Conservation (phyloP, 2,888 invertebrate species). For the Strigamia crassipes region DNA sequence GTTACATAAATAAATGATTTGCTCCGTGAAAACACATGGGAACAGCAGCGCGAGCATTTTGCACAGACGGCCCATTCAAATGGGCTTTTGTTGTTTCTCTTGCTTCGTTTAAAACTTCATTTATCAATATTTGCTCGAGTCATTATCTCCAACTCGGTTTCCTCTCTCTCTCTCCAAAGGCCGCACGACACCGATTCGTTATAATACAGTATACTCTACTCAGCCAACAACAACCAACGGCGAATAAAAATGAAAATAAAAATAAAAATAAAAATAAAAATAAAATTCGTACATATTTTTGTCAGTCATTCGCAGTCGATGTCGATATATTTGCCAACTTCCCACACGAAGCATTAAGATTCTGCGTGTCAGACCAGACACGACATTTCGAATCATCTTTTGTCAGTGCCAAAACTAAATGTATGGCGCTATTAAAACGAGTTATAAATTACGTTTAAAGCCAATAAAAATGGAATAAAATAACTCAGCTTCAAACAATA, state of each 20-base stretch:
- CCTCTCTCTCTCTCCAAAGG: constrained; percentile 10
- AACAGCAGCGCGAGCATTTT: not conserved
- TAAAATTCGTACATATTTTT: too few species aligned
- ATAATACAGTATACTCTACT: too few species aligned
- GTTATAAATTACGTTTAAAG: not conserved
- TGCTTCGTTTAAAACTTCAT: constrained; percentile 28
- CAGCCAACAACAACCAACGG: not conserved
- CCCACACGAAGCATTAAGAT: too few species aligned
- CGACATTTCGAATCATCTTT: not conserved
- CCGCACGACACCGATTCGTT: constrained; percentile 38
- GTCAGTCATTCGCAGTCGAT: too few species aligned
- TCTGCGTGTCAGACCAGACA: too few species aligned
- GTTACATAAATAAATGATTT: constrained; percentile 36
- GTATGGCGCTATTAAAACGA: not conserved
- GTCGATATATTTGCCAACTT: too few species aligned
- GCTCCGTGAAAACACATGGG: constrained; percentile 22
- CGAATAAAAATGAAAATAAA: too few species aligned
- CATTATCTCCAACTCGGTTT: constrained; percentile 25
- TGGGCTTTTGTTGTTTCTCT: constrained; percentile 39
- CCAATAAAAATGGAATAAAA: not conserved
- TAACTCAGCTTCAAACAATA: too few species aligned
- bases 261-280: too few species aligned
- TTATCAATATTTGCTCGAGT: constrained; percentile 37
- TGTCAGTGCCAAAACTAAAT: not conserved
- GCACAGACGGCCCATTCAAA: constrained; percentile 25